Evolutionary conservation across 2,797 vertebrate genomes (phyloP).

Genomic region (Gadopsis bispinosus): DNA sequence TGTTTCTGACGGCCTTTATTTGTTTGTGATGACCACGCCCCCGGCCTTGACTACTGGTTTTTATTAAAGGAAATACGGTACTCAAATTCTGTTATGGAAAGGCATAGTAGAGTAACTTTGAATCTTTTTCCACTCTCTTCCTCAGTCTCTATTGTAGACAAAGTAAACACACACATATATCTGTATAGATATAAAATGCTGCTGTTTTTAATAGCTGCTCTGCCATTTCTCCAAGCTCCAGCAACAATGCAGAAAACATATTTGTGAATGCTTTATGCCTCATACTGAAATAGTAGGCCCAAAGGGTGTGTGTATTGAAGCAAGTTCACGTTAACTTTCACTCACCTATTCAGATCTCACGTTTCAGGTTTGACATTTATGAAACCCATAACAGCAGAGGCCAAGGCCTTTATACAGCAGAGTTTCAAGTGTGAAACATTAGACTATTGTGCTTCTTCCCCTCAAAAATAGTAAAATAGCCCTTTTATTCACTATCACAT

Average conservation of each 20-base stretch:
- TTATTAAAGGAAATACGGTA: no score
- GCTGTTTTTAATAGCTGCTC: not conserved
- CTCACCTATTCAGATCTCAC: conserved; percentile 50
- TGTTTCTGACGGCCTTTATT: no score
- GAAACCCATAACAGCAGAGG: conserved; percentile 43
- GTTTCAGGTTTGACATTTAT: conserved; percentile 53
- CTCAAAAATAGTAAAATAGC: conserved; percentile 31
- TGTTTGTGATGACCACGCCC: no score
- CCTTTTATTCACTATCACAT: conserved; percentile 33
- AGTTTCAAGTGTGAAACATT: conserved; percentile 44
- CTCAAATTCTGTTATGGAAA: not conserved
- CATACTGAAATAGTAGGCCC: conserved; percentile 27
- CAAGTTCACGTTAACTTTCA: conserved; percentile 46
- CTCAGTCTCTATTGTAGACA: not conserved
- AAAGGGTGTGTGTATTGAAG: conserved; percentile 29
- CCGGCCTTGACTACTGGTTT: no score
- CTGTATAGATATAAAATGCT: not conserved
- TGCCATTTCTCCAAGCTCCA: conserved; percentile 1
- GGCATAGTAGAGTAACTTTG: not conserved
- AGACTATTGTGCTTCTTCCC: conserved; percentile 49
- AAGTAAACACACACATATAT: not conserved
- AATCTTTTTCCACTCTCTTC: not conserved
- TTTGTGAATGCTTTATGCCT: conserved; percentile 25
- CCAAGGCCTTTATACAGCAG: conserved; percentile 15
- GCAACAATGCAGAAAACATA: conserved; percentile 9